Evolutionary conservation across 2,113 vertebrate species (phyloP).

Genomic region (Dasypus novemcinctus): DNA sequence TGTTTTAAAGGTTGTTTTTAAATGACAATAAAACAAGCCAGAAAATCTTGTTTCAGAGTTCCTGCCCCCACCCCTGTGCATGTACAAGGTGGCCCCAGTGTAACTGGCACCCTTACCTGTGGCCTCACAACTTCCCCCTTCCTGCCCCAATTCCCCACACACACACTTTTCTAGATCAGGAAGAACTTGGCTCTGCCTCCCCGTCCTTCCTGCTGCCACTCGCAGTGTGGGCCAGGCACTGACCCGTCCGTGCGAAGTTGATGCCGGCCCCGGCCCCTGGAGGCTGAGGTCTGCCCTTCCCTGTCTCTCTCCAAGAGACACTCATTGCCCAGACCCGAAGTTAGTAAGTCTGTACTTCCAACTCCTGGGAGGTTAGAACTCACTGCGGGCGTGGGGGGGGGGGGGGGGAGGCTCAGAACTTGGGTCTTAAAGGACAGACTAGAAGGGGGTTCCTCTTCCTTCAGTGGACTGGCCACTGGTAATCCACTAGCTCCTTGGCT

Average conservation of each 20-base stretch:
- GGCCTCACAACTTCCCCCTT: not conserved
- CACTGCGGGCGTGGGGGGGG: rapidly evolving
- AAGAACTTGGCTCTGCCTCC: not conserved
- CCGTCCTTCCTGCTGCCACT: not conserved
- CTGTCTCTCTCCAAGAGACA: not conserved
- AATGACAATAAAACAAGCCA: constrained; percentile 76
- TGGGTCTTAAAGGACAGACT: not conserved
- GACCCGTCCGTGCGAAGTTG: not conserved
- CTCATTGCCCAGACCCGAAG: too few species aligned
- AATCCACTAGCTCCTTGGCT: not conserved
- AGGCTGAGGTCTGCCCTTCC: not conserved
- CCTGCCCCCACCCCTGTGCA: not conserved
- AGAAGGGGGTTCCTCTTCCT: not conserved
- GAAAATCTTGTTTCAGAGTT: constrained; percentile 46
- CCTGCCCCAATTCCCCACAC: not conserved
- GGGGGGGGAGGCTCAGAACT: rapidly evolving
- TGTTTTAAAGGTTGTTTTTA: constrained; percentile 75
- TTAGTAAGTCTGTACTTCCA: not conserved
- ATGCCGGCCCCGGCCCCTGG: not conserved
- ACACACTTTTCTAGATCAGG: too few species aligned
- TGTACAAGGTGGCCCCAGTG: not conserved
- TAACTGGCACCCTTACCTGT: not conserved
- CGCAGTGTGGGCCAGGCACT: not conserved
- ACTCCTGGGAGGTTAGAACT: not conserved
- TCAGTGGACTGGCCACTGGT: not conserved